A percentile compares a stretch with the other conserved stretches of the same genome.
phyloP scores from a whole-genome alignment of 2,797 vertebrate species.

The Cuculus canorus region DNA sequence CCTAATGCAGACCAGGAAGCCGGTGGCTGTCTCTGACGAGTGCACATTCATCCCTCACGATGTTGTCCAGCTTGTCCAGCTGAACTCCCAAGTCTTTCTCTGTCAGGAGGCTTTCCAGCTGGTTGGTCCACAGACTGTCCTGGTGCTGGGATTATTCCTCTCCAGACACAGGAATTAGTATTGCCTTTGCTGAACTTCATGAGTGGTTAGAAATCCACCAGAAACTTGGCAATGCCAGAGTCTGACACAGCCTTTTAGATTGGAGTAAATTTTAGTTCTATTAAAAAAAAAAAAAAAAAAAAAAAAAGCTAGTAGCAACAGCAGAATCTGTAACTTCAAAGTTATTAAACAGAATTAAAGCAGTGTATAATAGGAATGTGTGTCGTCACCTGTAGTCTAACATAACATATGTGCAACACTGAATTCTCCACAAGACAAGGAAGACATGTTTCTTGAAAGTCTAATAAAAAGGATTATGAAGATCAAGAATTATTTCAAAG shows the following conservation, averaged over 20 bases:
- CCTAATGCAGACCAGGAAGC: background rate
- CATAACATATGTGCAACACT: accelerated
- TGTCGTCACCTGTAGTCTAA: background rate
- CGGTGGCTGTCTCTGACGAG: accelerated
- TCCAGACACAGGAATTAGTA: background rate
- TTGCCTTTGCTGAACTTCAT: background rate
- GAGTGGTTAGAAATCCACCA: background rate
- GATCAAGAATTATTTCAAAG: background rate
- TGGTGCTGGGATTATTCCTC: background rate
- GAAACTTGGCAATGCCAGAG: background rate
- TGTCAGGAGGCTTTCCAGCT: background rate
- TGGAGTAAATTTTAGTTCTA: background rate
- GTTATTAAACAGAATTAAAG: background rate
- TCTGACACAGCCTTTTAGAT: background rate
- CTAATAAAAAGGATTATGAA: background rate
- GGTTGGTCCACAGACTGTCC: background rate
- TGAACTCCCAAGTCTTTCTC: background rate
- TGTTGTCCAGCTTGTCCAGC: background rate
- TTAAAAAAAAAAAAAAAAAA: background rate
- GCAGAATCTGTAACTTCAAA: background rate
- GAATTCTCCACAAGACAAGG: background rate
- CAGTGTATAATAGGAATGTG: background rate
- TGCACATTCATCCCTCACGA: background rate
- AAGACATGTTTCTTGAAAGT: background rate
- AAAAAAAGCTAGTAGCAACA: background rate